Evolutionary conservation across 2,797 vertebrate species (phyloP).

Genomic region (Myiotriccus ornatus): DNA sequence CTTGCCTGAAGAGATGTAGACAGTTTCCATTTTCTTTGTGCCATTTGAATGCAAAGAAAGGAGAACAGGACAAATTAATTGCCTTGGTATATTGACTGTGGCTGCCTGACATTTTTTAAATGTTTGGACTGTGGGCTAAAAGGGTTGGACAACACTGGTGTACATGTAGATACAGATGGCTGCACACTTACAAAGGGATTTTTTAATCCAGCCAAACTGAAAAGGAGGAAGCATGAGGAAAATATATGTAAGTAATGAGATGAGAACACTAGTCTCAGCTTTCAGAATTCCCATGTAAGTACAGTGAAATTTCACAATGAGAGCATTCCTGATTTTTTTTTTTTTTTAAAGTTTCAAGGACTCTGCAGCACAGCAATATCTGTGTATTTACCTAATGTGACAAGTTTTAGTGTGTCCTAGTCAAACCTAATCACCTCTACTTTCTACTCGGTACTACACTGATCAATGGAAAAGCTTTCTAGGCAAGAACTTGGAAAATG

Average conservation of each 20-base stretch:
- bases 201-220: slow-evolving; percentile 19
- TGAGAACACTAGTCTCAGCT: not conserved
- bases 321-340: not conserved
- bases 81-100: not conserved
- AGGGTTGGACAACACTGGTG: not conserved
- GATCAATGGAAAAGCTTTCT: slow-evolving; percentile 71
- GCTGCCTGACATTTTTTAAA: not conserved
- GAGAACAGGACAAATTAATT: not conserved
- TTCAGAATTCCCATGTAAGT: slow-evolving; percentile 19
- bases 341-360: not conserved
- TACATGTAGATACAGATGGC: not conserved
- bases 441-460: slow-evolving; percentile 55
- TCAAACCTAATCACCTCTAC: slow-evolving; percentile 56
- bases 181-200: slow-evolving; percentile 9
- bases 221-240: not conserved
- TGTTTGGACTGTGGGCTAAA: not conserved
- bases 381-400: slow-evolving; percentile 62
- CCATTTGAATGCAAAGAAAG: not conserved
- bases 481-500: slow-evolving; percentile 72
- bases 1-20: not conserved
- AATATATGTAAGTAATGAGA: slow-evolving; percentile 19
- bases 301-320: slow-evolving; percentile 37
- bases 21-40: not conserved
- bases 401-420: slow-evolving; percentile 57
- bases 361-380: not conserved